Evolutionary conservation across 2,888 invertebrate genomes (phyloP).

Genomic region (Hirtodrosophila trivittata): DNA sequence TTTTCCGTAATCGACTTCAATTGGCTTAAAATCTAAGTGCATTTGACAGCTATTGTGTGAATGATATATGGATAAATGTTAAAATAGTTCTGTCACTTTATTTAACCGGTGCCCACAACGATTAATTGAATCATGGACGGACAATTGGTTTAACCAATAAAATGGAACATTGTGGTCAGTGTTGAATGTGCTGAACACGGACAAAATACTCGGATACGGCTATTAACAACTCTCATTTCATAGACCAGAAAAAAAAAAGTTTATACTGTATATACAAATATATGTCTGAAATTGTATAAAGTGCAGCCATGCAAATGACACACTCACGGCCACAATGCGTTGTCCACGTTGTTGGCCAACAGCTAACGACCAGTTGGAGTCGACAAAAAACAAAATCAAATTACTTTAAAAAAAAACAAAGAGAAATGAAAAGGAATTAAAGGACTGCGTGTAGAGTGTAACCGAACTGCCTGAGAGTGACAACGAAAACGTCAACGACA

Average conservation of each 20-base stretch:
- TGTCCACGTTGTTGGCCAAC: slow-evolving; percentile 45
- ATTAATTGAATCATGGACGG: slow-evolving; percentile 45
- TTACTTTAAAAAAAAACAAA: slow-evolving; percentile 27
- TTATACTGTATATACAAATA: slow-evolving; percentile 2
- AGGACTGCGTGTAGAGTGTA: slow-evolving; percentile 1
- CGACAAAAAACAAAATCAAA: slow-evolving; percentile 51
- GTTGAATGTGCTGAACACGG: slow-evolving; percentile 6
- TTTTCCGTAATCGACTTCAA: slow-evolving; percentile 1
- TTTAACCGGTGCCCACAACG: slow-evolving; percentile 12
- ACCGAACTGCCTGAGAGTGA: slow-evolving; percentile 16
- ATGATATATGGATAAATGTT: not conserved
- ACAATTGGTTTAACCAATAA: slow-evolving; percentile 42
- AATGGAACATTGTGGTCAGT: slow-evolving; percentile 27
- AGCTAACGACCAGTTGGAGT: slow-evolving; percentile 25
- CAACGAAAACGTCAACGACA: slow-evolving; percentile 23
- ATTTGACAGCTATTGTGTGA: not conserved
- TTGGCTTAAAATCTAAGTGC: not conserved
- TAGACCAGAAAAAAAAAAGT: slow-evolving; percentile 1
- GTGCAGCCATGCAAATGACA: slow-evolving; percentile 44
- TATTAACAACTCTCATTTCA: slow-evolving; percentile 28
- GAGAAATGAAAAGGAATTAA: not conserved
- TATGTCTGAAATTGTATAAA: slow-evolving; percentile 26
- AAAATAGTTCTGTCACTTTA: not conserved
- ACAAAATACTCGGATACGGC: slow-evolving; percentile 8
- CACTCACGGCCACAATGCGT: slow-evolving; percentile 41